Conservation (phyloP, 1,140 invertebrate genomes). For the Sinonovacula constricta region DNA sequence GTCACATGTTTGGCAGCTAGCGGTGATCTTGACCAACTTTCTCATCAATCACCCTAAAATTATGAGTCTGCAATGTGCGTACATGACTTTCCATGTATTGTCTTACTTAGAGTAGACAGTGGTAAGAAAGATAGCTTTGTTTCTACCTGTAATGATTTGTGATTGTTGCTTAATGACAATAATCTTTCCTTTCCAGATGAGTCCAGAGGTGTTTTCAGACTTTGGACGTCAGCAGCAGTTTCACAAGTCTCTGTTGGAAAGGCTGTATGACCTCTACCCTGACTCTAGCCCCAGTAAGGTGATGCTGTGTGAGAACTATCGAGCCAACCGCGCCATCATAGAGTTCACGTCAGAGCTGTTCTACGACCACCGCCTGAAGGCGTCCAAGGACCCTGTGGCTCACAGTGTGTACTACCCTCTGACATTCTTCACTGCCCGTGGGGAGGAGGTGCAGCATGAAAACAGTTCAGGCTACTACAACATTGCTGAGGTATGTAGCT, state of each 20-base stretch:
- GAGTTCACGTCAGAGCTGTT: constrained; percentile 89
- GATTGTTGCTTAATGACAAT: background rate
- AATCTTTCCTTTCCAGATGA: constrained; percentile 78
- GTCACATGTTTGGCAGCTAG: no score
- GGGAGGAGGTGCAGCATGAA: constrained; percentile 86
- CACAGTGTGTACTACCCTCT: constrained; percentile 87
- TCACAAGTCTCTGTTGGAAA: constrained; percentile 88
- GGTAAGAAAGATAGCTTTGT: no score
- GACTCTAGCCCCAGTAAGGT: constrained; percentile 88
- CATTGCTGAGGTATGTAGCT: constrained; percentile 87
- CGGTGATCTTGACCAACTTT: no score
- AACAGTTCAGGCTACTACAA: constrained; percentile 93
- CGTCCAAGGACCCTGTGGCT: constrained; percentile 84
- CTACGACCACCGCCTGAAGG: constrained; percentile 88
- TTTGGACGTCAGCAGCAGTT: constrained; percentile 88
- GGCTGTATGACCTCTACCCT: constrained; percentile 89
- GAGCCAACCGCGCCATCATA: constrained; percentile 91
- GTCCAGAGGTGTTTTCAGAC: constrained; percentile 89
- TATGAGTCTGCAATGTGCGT: no score
- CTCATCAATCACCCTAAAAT: no score
- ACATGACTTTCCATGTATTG: no score
- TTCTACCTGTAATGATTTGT: no score
- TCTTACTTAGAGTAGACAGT: no score
- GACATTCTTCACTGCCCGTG: constrained; percentile 90
- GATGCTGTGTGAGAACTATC: constrained; percentile 91